These are phyloP conservation scores for Dicerorhinus sumatrensis DNA, from an alignment of 2,113 vertebrate species.

Conservation along the genomic window DNA sequence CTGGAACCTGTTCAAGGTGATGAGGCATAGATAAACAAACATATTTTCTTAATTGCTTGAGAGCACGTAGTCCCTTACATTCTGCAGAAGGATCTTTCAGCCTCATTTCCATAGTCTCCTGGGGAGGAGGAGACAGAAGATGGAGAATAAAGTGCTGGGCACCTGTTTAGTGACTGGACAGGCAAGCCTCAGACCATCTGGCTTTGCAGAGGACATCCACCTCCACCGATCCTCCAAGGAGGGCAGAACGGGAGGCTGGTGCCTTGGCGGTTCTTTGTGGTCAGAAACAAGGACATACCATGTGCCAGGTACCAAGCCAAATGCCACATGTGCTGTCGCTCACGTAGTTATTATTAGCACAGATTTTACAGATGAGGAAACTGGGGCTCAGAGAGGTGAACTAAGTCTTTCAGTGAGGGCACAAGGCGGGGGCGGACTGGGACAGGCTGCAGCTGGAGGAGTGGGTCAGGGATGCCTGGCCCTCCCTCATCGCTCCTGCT, in stretches of 20 bases:
- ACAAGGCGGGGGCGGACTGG: rapidly evolving
- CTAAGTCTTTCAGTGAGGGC: neutral
- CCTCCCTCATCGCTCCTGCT: neutral
- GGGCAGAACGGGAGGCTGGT: neutral
- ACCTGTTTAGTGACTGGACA: neutral
- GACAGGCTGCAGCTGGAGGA: neutral
- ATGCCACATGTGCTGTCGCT: rapidly evolving
- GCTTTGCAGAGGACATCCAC: neutral
- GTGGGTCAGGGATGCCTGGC: neutral
- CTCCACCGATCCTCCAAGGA: neutral
- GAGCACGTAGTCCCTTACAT: neutral
- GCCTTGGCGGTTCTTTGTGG: neutral
- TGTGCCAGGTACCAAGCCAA: too few relatives aligned
- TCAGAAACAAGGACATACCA: neutral
- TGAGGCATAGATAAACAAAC: neutral
- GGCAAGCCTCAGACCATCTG: neutral
- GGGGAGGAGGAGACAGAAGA: neutral
- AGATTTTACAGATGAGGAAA: neutral
- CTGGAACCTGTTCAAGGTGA: constrained; percentile 39
- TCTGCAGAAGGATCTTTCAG: neutral
- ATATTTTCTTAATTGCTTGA: constrained; percentile 33
- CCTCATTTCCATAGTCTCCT: neutral
- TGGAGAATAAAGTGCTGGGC: neutral
- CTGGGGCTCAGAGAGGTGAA: neutral
- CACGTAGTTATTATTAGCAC: rapidly evolving